Evolutionary conservation across 1,140 invertebrate species (phyloP), one percentile per base, ranked within the genome.

Genomic region (Tachypleus tridentatus): DNA sequence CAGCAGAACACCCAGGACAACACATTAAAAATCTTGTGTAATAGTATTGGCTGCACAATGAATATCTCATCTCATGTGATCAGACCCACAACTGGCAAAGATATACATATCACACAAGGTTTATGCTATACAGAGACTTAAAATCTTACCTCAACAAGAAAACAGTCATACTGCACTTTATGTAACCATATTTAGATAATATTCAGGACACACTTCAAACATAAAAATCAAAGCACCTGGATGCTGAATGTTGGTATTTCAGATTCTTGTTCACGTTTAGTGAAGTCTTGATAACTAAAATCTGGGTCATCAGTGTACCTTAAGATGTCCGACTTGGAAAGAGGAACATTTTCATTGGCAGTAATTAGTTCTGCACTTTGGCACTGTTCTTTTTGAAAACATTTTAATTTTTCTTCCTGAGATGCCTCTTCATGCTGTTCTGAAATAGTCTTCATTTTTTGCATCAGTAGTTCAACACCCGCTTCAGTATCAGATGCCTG

Each of bases 211-310:
- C 29, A 29, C 29, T 29, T 29, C 29, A 29, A 29, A 29, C 29
- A 29, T 29, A 29, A 29, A 29, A 29, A 29, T 29, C 29, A 29
- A 29, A 29, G 29, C 70, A 80, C 79, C 74, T 81, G 80, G 57
- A 89, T 86, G 72, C 89, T 83, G 77, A 92, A 91, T 29, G 88
- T 91, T 51, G 86, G 83, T 71, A 88, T 85, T 70, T 87, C 83
- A 62, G 83, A 80, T 9, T 79, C 75, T 70, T 85, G 80, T 52
- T 81, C 82, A 62, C 88, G 80, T 72, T 85, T 85, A 8, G 86
- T 85, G 78, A 93, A 94, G 76, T 93, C 90, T 73, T 87, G 82
- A 68, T 93, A 93, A 48, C 83, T 81, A 75, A 88, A 93, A 50
- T 80, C 81, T 0, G 85, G 80, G 76, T 93, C 89, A 54, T 88